Evolutionary conservation across 2,888 invertebrate genomes (phyloP).

Genomic region (Andrena dorsata): DNA sequence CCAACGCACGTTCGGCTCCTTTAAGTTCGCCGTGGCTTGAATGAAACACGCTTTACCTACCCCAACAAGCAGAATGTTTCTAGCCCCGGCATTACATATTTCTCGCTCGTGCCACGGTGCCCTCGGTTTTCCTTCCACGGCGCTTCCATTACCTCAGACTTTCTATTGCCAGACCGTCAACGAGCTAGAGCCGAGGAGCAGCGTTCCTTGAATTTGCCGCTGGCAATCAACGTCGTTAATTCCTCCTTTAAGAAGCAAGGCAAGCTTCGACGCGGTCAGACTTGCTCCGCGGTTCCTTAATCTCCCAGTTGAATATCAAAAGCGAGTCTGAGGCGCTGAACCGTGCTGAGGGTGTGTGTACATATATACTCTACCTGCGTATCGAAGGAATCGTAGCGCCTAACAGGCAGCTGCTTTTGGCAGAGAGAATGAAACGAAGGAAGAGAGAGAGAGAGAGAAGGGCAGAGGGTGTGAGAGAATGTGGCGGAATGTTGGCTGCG

Average conservation of each 20-base stretch:
- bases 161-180: neutral
- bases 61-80: neutral
- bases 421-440: constrained; percentile 1
- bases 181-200: constrained; percentile 5
- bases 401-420: constrained; percentile 6
- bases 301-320: constrained; percentile 54
- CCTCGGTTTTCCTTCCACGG: neutral
- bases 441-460: constrained; percentile 1
- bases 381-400: constrained; percentile 50
- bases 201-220: neutral
- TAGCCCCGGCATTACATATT: too few relatives aligned
- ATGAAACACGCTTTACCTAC: neutral
- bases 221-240: constrained; percentile 19
- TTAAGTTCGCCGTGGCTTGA: too few relatives aligned
- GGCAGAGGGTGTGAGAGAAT: constrained; percentile 20
- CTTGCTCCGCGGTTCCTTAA: constrained; percentile 46
- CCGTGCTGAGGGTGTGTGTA: constrained; percentile 18
- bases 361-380: neutral
- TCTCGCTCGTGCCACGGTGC: neutral
- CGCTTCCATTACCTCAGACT: neutral
- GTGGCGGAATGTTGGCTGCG: constrained; percentile 61
- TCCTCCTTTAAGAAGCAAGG: constrained; percentile 27
- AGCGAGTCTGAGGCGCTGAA: constrained; percentile 35
- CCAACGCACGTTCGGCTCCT: too few relatives aligned
- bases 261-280: constrained; percentile 40